phyloP scores from a whole-genome alignment of 2,797 vertebrate species.

The Loriculus beryllinus region DNA sequence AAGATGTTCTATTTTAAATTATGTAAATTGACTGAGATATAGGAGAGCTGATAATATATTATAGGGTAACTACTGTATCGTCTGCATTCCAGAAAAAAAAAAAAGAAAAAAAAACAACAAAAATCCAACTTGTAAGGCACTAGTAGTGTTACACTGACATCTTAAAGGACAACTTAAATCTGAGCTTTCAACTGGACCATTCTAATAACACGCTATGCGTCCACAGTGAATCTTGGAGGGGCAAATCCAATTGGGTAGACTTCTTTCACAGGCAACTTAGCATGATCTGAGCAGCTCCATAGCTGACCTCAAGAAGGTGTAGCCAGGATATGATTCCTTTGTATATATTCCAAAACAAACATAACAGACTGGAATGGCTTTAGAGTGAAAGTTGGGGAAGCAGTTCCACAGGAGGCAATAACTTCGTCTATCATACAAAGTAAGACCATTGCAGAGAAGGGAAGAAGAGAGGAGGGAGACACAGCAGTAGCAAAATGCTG shows the following conservation, averaged over 20 bases:
- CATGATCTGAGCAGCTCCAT: slow-evolving; percentile 65
- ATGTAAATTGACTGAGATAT: slow-evolving; percentile 98
- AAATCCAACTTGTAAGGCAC: slow-evolving; percentile 86
- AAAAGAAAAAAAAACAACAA: slow-evolving; percentile 80
- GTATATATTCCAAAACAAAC: slow-evolving; percentile 57
- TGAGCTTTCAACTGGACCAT: slow-evolving; percentile 84
- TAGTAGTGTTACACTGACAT: slow-evolving; percentile 87
- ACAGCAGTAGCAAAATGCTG: slow-evolving; percentile 49
- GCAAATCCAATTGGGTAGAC: slow-evolving; percentile 69
- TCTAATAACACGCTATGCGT: slow-evolving; percentile 58
- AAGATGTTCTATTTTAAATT: slow-evolving; percentile 99
- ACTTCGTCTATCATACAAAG: slow-evolving; percentile 22
- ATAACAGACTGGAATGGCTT: slow-evolving; percentile 59
- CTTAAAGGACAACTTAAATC: slow-evolving; percentile 91
- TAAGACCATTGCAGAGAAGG: neutral
- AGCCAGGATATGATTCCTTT: slow-evolving; percentile 62
- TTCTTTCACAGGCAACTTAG: slow-evolving; percentile 73
- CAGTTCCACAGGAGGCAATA: slow-evolving; percentile 15
- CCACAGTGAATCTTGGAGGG: slow-evolving; percentile 57
- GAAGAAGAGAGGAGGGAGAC: neutral
- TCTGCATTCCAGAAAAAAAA: slow-evolving; percentile 91
- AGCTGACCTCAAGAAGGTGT: slow-evolving; percentile 70
- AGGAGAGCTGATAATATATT: slow-evolving; percentile 89
- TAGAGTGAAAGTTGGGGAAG: slow-evolving; percentile 49
- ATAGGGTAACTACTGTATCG: slow-evolving; percentile 93